Conservation (phyloP, 2,113 vertebrate genomes). For the Bubo blakistoni region DNA sequence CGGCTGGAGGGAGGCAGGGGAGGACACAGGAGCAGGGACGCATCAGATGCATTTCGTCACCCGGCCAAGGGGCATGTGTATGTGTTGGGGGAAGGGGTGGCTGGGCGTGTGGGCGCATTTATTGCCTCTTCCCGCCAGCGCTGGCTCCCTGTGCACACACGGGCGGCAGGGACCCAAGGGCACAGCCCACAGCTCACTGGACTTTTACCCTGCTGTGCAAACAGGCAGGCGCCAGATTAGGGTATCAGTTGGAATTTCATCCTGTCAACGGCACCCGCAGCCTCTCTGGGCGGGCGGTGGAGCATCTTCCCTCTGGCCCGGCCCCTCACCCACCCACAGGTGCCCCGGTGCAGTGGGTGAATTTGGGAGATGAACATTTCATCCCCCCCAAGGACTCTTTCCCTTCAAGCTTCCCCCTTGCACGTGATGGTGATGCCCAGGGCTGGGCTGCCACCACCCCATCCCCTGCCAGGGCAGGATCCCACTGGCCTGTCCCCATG, state of each 20-base stretch:
- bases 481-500: accelerated
- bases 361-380: not conserved
- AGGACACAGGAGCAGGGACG: accelerated
- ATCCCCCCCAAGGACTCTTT: not conserved
- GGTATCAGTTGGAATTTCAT: slow-evolving; percentile 58
- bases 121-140: slow-evolving; percentile 41
- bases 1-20: not conserved
- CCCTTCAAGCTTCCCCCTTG: not conserved
- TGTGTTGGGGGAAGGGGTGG: slow-evolving; percentile 44
- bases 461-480: not conserved
- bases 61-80: slow-evolving; percentile 13
- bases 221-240: slow-evolving; percentile 54
- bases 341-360: accelerated
- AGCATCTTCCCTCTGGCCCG: not conserved
- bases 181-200: not conserved
- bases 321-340: not conserved
- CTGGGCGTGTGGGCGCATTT: slow-evolving; percentile 40
- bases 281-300: accelerated
- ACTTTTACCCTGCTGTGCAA: slow-evolving; percentile 66
- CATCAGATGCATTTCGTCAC: slow-evolving; percentile 27
- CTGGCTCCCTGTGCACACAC: slow-evolving; percentile 51
- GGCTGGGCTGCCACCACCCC: not conserved
- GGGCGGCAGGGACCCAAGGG: slow-evolving; percentile 7
- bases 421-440: accelerated
- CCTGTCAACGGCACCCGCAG: slow-evolving; percentile 21